A percentile compares a stretch with the other conserved stretches of the same genome.
phyloP scores from a whole-genome alignment of 1,140 invertebrate genomes.

The Sinonovacula constricta region DNA sequence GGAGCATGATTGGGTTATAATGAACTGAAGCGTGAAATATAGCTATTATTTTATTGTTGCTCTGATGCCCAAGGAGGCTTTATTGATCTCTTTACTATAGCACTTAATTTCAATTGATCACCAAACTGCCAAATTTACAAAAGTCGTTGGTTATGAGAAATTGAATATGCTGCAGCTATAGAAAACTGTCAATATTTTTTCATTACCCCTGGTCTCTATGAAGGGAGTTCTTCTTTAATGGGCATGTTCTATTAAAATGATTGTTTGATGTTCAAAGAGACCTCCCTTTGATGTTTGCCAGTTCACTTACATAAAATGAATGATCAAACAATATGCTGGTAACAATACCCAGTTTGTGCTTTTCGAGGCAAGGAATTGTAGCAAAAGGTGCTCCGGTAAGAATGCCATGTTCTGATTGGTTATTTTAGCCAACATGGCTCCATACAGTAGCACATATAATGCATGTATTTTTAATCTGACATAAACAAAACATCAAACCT shows the following conservation, averaged over 20 bases:
- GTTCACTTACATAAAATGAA: conserved; percentile 52
- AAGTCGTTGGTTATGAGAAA: neutral
- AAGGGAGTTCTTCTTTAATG: conserved; percentile 22
- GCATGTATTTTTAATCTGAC: conserved; percentile 55
- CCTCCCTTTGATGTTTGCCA: conserved; percentile 33
- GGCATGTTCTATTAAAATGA: conserved; percentile 46
- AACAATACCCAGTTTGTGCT: conserved; percentile 50
- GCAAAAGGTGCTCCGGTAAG: neutral
- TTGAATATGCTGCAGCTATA: neutral
- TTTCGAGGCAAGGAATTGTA: conserved; percentile 9
- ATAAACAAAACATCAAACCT: conserved; percentile 54
- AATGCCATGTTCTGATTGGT: conserved; percentile 10
- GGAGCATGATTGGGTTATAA: too few relatives aligned
- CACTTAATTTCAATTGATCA: neutral
- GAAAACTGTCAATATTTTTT: neutral
- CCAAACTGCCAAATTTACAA: neutral
- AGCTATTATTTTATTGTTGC: neutral
- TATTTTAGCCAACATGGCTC: conserved; percentile 22
- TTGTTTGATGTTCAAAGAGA: conserved; percentile 46
- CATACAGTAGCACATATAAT: conserved; percentile 13
- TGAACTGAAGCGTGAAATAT: neutral
- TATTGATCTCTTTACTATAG: too few relatives aligned
- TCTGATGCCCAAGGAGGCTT: neutral
- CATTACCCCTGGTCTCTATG: neutral
- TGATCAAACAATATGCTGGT: conserved; percentile 51